phyloP scores from a whole-genome alignment of 1,140 invertebrate genomes.

The Anoplolepis gracilipes region DNA sequence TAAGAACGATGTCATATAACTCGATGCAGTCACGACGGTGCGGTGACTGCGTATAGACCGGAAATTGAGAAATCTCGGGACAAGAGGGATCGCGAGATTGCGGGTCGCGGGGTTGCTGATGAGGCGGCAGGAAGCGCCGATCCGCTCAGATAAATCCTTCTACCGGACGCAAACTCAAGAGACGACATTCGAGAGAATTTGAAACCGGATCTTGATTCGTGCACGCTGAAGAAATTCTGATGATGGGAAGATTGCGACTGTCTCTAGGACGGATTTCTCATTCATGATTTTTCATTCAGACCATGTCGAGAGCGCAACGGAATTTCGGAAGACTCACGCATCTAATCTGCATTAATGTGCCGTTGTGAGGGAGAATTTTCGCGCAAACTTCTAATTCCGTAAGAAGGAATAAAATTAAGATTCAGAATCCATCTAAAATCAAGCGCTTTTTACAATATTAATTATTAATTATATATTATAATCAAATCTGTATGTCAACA shows the following conservation, averaged over 20 bases:
- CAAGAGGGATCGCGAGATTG: constrained; percentile 13
- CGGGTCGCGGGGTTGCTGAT: not conserved
- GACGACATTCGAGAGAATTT: constrained; percentile 34
- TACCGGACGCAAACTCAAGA: not conserved
- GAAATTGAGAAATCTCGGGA: constrained; percentile 5
- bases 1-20: constrained; percentile 36
- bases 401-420: constrained; percentile 1
- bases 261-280: constrained; percentile 48
- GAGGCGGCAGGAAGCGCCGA: constrained; percentile 44
- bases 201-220: constrained; percentile 30
- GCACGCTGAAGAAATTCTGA: constrained; percentile 44
- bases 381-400: not conserved
- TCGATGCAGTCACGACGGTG: constrained; percentile 10
- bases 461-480: not conserved
- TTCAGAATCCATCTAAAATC: not conserved
- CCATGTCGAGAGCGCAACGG: constrained; percentile 15
- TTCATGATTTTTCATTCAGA: constrained; percentile 58
- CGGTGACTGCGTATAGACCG: not conserved
- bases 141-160: constrained; percentile 46
- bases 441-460: not conserved
- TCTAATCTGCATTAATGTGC: constrained; percentile 60
- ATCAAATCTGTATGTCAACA: not conserved
- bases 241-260: constrained; percentile 54
- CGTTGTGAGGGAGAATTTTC: not conserved
- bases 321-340: constrained; percentile 57